Evolutionary conservation across 2,888 invertebrate species (phyloP), one percentile per base, ranked within the genome.

Genomic region (Scelioninae gen. 1): DNA sequence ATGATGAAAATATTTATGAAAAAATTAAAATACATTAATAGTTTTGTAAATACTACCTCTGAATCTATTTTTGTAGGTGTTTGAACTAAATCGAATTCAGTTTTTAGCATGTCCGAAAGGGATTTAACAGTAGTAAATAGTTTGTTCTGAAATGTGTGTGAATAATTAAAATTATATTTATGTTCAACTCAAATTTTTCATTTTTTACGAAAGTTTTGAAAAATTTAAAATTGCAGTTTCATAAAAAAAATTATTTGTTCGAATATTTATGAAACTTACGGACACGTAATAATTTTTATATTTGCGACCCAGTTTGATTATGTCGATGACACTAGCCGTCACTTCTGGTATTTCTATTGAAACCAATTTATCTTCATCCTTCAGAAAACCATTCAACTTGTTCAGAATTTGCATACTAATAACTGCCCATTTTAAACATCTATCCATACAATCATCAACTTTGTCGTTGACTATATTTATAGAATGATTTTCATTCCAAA

Each of bases 291-390:
- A 62, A 68, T n/a, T 34, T 51, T 43, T 51, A 11, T 83, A 83
- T 66, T 80, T 83, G 9, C 43, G 60, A 16, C 75, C 75, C 9
- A 83, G 72, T 34, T 79, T 80, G 13, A 83, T 80, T 15, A 83
- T 91, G 82, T 93, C 89, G 38, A 93, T 84, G 38, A 93, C 81
- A 76, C 91, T 88, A 9, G 89, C 82, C 63, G 93, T 77, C 78
- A 91, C 85, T 40, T 90, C 87, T 69, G 90, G 88, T 47, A 91
- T 85, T 38, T 91, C 87, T 49, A 88, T 78, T 86, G 90, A 53
- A 85, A 16, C 15, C 5, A 31, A 8, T 7, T 62, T 23, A 31
- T 72, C 34, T 13, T 58, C 63, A 34, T 68, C 62, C 5, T 3
- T 29, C 1, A 68, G n/a, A 43, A 15, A 23, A 13, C 65, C 40